Percentiles rank a stretch among this genome's conserved stretches.
phyloP scores from a whole-genome alignment of 2,113 vertebrate species.

The Pycnonotus jocosus region DNA sequence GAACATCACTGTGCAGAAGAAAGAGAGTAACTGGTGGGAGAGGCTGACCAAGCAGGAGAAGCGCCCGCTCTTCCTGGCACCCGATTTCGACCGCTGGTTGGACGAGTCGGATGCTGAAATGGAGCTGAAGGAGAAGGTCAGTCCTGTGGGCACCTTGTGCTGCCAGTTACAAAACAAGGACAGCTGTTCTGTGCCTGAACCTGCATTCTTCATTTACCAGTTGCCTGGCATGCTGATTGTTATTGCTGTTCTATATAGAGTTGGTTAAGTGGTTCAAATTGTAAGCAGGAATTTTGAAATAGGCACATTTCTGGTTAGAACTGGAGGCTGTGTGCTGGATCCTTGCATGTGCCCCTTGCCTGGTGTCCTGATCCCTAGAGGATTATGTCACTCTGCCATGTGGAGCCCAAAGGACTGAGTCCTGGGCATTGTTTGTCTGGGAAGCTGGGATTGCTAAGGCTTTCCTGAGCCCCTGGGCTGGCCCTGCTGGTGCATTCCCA shows the following conservation, averaged over 20 bases:
- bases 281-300: neutral
- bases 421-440: neutral
- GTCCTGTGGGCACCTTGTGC: neutral
- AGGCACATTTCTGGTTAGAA: neutral
- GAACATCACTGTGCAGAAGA: slow-evolving; percentile 86
- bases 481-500: neutral
- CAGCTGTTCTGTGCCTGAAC: neutral
- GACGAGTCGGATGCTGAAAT: slow-evolving; percentile 95
- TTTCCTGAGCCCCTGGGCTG: neutral
- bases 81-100: slow-evolving; percentile 96
- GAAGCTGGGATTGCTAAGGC: neutral
- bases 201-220: neutral
- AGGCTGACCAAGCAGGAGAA: slow-evolving; percentile 85
- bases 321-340: neutral
- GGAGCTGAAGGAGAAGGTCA: slow-evolving; percentile 90
- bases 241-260: neutral
- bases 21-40: slow-evolving; percentile 87
- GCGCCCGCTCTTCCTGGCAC: slow-evolving; percentile 85
- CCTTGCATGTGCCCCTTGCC: neutral
- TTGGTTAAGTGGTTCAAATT: neutral
- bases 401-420: rapidly evolving
- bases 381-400: neutral
- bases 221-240: neutral
- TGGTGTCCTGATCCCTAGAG: rapidly evolving
- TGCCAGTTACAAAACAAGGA: neutral